Evolutionary conservation across 2,113 vertebrate species (phyloP), one percentile per base, ranked within the genome.

Genomic region (Gallinago jamesoni): DNA sequence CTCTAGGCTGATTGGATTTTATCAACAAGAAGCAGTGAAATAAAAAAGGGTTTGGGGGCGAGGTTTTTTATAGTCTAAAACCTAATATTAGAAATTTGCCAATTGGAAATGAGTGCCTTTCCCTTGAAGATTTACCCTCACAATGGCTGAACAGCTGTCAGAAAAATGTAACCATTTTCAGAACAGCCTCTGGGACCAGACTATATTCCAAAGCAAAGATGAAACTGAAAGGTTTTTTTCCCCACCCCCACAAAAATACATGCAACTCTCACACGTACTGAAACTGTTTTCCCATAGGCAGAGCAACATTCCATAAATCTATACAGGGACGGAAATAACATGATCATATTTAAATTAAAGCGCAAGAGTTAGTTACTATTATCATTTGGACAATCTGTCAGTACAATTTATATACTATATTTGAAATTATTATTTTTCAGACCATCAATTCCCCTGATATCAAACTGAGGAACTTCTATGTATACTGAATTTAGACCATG

Each of bases 1-100:
- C 97, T 97, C 95, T 74, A 96, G 95, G 72, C 91, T 98, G 96
- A 97, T 81, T 97, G 94, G 92, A 94, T 97, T 97, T 91, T 89
- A 96, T 94, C 89, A 95, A 87, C 84, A 86, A 96, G 75, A 84
- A 84, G 77, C 66, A 82, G 8, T 83, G 55, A 92, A 96, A 82
- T 88, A 83, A 87, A 92, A 93, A 94, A 47, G 10, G 64, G 63
- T 37, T 83, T 72, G 15, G 41, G 59, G 62, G 62, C 56, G 30
- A 87, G 14, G 4, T 9, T 86, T 86, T 78, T 95, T 97, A 94
- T 62, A 88, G 83, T 74, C 66, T 82, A 83, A 78, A 88, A 79
- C 28, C 52, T 96, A 96, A 93, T 95, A 95, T 96, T 94, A 97
- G 95, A 94, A 96, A 95, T 75, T 75, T 95, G 47, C 82, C 85